Evolutionary conservation across 2,888 invertebrate species (phyloP), one percentile per base, ranked within the genome.

Genomic region (Andrena bicolor): DNA sequence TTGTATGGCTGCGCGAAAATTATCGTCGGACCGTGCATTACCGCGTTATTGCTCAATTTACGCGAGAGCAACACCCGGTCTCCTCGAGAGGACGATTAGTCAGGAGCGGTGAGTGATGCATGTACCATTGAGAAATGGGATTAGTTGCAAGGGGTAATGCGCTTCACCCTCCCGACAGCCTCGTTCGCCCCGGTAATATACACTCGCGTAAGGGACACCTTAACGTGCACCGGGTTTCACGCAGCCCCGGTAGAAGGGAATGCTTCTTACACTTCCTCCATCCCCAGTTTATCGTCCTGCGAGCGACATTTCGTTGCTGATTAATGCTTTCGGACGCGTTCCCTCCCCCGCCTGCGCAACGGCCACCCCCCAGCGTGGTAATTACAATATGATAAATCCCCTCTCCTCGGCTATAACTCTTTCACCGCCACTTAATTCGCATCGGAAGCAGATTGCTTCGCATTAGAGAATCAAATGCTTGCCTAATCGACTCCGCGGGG

Each of bases 71-170:
- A 48, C 60, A 70, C 69, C 76, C 83, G 68, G 64, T 23, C 72
- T 82, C 72, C 71, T 72, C 82, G 82, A 66, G 61, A 82, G 82
- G 74, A 82, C 82, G 82, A 76, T 82, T 82, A 69, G 71, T 72
- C 82, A 72, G 63, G 81, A 58, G 70, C 82, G 73, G 81, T 82
- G 83, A 83, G 83, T 77, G 84, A 84, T 84, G 84, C 84, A 41
- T 73, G 73, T 76, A 75, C 80, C 80, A 84, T 84, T 84, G 84
- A 76, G 85, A 85, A 85, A 85, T 76, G 78, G 82, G 85, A 82
- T 85, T 80, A 85, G 73, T 85, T 80, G 81, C 82, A 73, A 78
- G 85, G 41, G 76, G 73, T 85, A 74, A 79, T 85, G 85, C 82
- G 76, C 71, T 69, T 69, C 74, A 60, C 77, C 84, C 72, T 53